Percentiles rank a stretch among this genome's conserved stretches.
Conservation (phyloP, 2,797 vertebrate species). For the Rhinogobio ventralis region DNA sequence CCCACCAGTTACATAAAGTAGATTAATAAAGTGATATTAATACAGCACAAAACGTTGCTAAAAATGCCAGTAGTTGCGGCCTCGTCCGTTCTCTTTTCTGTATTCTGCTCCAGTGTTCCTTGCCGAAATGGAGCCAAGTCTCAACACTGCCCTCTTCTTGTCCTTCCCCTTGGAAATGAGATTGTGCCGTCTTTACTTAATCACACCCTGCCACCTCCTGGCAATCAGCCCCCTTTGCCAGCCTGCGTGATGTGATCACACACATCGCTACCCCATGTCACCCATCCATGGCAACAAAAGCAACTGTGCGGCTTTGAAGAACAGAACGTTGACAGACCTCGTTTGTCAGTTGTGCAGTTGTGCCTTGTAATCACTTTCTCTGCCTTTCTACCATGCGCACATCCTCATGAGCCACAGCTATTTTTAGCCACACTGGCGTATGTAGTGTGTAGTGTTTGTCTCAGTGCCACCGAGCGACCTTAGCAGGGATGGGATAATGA, state of each 20-base stretch:
- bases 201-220: conserved; percentile 57
- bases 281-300: conserved; percentile 68
- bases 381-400: conserved; percentile 18
- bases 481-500: conserved; percentile 58
- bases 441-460: conserved; percentile 42
- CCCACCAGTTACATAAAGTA: background rate
- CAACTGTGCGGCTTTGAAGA: conserved; percentile 61
- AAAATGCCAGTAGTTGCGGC: background rate
- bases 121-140: conserved; percentile 36
- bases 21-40: background rate
- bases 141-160: conserved; percentile 45
- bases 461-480: conserved; percentile 61
- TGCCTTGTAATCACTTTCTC: conserved; percentile 61
- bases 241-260: conserved; percentile 38
- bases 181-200: conserved; percentile 42
- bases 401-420: conserved; percentile 44
- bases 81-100: background rate
- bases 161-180: conserved; percentile 44
- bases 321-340: conserved; percentile 61
- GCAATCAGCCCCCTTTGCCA: conserved; percentile 36
- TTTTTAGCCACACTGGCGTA: conserved; percentile 48
- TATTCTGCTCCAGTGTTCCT: conserved; percentile 19
- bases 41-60: background rate
- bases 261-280: conserved; percentile 57
- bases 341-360: conserved; percentile 65